phyloP scores from a whole-genome alignment of 2,797 vertebrate species.

The Pipistrellus kuhlii region DNA sequence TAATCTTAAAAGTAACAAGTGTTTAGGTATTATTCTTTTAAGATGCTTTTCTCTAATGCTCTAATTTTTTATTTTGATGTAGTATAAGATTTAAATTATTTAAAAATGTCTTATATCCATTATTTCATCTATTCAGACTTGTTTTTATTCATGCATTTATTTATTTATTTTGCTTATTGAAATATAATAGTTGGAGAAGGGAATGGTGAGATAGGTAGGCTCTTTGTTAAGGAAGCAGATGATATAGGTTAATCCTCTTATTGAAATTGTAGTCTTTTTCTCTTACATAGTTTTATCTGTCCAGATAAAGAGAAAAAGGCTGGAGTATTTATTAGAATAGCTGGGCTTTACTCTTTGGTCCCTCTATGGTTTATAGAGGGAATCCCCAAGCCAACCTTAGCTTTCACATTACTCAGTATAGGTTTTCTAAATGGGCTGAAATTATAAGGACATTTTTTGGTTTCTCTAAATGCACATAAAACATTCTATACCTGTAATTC shows the following conservation, averaged over 20 bases:
- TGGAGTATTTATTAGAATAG: neutral
- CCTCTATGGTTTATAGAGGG: neutral
- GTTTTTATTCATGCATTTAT: neutral
- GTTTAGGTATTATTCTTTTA: neutral
- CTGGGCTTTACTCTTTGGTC: fast-evolving
- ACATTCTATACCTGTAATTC: neutral
- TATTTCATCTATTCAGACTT: neutral
- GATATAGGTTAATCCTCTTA: neutral
- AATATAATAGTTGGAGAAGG: neutral
- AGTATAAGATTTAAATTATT: neutral
- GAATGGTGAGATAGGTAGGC: neutral
- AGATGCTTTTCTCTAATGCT: neutral
- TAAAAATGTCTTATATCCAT: neutral
- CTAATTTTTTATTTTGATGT: neutral
- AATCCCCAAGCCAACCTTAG: neutral
- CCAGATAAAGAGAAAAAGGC: neutral
- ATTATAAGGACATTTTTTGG: neutral
- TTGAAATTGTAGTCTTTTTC: neutral
- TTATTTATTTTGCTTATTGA: neutral
- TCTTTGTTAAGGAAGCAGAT: neutral
- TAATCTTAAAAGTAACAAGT: neutral
- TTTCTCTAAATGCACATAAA: neutral
- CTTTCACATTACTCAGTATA: neutral
- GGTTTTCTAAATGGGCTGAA: neutral
- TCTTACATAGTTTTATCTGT: neutral